phyloP scores from a whole-genome alignment of 2,888 invertebrate genomes.

The Sthenelais limicola region DNA sequence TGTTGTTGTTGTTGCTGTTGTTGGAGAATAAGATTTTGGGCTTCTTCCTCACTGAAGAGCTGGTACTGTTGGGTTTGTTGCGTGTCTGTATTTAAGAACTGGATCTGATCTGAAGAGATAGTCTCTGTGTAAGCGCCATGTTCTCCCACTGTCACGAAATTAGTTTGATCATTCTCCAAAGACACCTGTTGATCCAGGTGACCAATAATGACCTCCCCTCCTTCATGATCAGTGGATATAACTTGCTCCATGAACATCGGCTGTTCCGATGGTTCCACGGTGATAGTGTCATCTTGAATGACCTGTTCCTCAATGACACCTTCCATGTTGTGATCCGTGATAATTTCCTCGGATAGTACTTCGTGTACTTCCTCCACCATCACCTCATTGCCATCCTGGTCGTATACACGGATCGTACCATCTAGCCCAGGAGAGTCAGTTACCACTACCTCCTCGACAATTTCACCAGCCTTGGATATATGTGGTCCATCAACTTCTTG shows the following conservation, averaged over 20 bases:
- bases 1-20: conserved; percentile 25
- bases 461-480: no score
- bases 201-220: conserved; percentile 1
- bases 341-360: conserved; percentile 17
- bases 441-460: not conserved
- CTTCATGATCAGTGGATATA: not conserved
- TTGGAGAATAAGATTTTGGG: conserved; percentile 11
- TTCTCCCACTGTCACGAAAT: not conserved
- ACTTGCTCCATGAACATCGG: conserved; percentile 33
- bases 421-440: not conserved
- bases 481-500: no score
- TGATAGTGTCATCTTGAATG: conserved; percentile 34
- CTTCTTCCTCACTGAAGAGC: conserved; percentile 21
- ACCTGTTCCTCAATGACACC: conserved; percentile 31
- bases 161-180: no score
- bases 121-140: conserved; percentile 2
- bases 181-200: not conserved
- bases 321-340: not conserved
- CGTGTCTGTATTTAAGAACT: not conserved
- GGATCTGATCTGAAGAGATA: not conserved
- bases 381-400: conserved; percentile 36
- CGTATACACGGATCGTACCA: conserved; percentile 19
- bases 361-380: conserved; percentile 16
- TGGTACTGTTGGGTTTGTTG: conserved; percentile 7
- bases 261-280: not conserved